Evolutionary conservation across 2,888 invertebrate species (phyloP).

Genomic region (Ganaspis brasiliensis): DNA sequence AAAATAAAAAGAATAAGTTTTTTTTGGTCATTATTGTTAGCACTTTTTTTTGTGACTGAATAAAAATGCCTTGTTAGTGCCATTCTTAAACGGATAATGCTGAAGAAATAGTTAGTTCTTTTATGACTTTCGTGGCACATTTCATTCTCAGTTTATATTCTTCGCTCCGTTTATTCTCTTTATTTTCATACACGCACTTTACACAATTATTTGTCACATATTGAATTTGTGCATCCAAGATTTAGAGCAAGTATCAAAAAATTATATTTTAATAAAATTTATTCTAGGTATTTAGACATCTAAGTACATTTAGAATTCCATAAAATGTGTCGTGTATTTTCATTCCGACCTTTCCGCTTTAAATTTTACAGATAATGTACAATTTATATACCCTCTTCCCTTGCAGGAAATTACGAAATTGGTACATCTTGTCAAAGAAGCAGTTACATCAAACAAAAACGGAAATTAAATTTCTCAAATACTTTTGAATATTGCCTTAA

Average conservation of each 20-base stretch:
- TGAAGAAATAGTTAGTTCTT: not conserved
- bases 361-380: not conserved
- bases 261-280: slow-evolving; percentile 8
- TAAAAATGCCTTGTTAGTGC: not conserved
- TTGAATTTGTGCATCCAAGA: not conserved
- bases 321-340: not conserved
- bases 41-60: no score
- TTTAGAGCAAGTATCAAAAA: slow-evolving; percentile 27
- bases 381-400: not conserved
- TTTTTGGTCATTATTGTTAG: no score
- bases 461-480: not conserved
- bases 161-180: not conserved
- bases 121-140: not conserved
- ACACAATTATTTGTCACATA: not conserved
- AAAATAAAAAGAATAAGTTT: no score
- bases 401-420: not conserved
- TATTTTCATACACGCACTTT: not conserved
- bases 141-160: not conserved
- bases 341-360: not conserved
- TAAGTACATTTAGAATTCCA: slow-evolving; percentile 33
- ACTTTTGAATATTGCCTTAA: not conserved
- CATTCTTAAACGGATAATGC: not conserved
- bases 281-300: not conserved
- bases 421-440: not conserved
- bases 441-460: not conserved